Conservation (phyloP, 92 coral and sea anemone genomes). For the Umimayanthus kanabou region DNA sequence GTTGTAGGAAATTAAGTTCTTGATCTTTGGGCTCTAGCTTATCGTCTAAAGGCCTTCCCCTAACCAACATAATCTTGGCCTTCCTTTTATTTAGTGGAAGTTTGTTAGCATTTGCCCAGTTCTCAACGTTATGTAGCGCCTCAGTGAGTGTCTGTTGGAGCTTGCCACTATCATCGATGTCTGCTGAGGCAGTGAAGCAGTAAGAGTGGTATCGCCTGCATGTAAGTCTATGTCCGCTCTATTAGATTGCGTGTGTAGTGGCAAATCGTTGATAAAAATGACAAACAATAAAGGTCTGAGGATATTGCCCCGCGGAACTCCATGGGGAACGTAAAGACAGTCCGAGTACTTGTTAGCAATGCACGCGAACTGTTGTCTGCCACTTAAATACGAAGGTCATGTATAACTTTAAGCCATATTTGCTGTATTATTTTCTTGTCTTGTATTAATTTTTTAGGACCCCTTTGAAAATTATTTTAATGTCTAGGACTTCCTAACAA, state of each 20-base stretch:
- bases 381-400: constrained; percentile 51
- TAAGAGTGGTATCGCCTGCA: constrained; percentile 41
- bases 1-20: background rate
- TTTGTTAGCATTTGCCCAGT: constrained; percentile 48
- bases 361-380: constrained; percentile 56
- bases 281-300: constrained; percentile 32
- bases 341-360: constrained; percentile 40
- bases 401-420: too few species aligned
- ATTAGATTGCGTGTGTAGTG: constrained; percentile 17
- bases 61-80: constrained; percentile 41
- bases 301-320: constrained; percentile 48
- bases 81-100: constrained; percentile 39
- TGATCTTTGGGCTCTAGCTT: constrained; percentile 5
- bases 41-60: constrained; percentile 41
- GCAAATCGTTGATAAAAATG: constrained; percentile 27
- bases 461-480: too few species aligned
- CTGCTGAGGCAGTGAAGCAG: constrained; percentile 43
- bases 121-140: constrained; percentile 1
- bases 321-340: constrained; percentile 22
- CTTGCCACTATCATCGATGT: background rate
- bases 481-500: too few species aligned
- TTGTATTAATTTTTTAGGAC: too few species aligned
- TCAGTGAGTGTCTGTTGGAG: background rate
- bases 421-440: too few species aligned
- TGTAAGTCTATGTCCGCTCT: constrained; percentile 39